Base-by-base conservation (phyloP, 2,888 invertebrate species). In the Hydroisotoma schaefferi region DNA sequence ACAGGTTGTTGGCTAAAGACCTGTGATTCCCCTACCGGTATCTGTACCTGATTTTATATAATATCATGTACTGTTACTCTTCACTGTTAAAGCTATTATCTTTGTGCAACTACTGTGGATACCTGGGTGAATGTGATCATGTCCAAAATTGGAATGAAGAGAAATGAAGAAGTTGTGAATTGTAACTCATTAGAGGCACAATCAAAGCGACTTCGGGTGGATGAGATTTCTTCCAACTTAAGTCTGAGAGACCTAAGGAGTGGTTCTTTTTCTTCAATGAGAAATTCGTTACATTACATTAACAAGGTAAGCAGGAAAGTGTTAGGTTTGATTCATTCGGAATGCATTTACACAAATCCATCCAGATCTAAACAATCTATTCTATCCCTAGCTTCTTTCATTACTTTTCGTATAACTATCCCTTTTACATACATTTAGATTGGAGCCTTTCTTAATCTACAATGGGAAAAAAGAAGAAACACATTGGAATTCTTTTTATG, bases 241-340 rank as follows among this genome's bases (percentile, higher is more conserved):
- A 10, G 33, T 33, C 8, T 33, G 8, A 25, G 46, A 46, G 25
- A 46, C 46, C 23, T 46, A 46, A 46, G 46, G 46, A 46, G 46
- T 46, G 46, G 46, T 20, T 25, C 46, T 46, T n/a, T n/a, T n/a
- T n/a, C n/a, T n/a, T n/a, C 15, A 40, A 40, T 40, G 46, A 23
- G 46, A 46, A 46, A 25, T 25, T 46, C 25, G 20, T 23, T 23
- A 46, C 23, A 46, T 46, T 46, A 46, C 46, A 46, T 46, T 22
- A 46, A 46, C 46, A 46, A 46, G 46, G 46, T 46, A 46, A 46
- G 33, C 15, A 33, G 46, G 8, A 22, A 46, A 46, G 23, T 23
- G 23, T 18, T 23, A 15, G 20, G 25, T 46, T 46, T 46, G 46
- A 46, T 46, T 25, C 46, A 46, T 46, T 46, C 46, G 22, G 12